phyloP scores from a whole-genome alignment of 1,140 invertebrate genomes.

The Ectropis grisescens region DNA sequence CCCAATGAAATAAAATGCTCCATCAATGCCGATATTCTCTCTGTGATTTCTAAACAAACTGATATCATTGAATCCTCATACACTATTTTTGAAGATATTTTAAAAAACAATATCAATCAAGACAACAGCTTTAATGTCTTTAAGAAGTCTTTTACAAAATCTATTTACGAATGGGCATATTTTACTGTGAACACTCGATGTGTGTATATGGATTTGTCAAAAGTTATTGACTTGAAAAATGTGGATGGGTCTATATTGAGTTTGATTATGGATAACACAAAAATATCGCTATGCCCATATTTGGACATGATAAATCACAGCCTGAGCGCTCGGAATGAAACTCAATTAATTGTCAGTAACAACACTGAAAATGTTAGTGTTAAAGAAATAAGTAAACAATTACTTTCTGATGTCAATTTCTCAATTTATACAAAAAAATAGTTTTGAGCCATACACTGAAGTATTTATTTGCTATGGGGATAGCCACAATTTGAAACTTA shows the following conservation, averaged over 20 bases:
- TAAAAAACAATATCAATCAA: constrained; percentile 28
- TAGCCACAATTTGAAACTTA: constrained; percentile 78
- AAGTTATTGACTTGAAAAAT: constrained; percentile 42
- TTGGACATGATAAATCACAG: constrained; percentile 84
- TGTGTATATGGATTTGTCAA: constrained; percentile 70
- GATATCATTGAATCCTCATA: constrained; percentile 55
- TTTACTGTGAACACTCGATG: constrained; percentile 82
- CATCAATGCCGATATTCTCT: constrained; percentile 46
- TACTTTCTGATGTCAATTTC: constrained; percentile 53
- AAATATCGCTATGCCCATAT: constrained; percentile 81
- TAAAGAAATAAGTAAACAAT: constrained; percentile 38
- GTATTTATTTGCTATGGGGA: constrained; percentile 84
- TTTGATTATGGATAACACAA: constrained; percentile 66
- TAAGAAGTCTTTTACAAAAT: constrained; percentile 45
- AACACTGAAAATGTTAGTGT: constrained; percentile 56
- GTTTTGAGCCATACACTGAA: constrained; percentile 71
- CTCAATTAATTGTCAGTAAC: constrained; percentile 59
- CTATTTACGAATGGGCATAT: constrained; percentile 74
- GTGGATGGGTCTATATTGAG: constrained; percentile 31
- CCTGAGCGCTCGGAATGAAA: constrained; percentile 66
- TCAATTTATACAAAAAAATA: constrained; percentile 71
- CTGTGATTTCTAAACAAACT: constrained; percentile 40
- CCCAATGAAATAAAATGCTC: constrained; percentile 42
- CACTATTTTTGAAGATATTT: constrained; percentile 45
- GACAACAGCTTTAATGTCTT: constrained; percentile 22